Conservation (phyloP, 2,797 vertebrate species). For the Lates japonicus region DNA sequence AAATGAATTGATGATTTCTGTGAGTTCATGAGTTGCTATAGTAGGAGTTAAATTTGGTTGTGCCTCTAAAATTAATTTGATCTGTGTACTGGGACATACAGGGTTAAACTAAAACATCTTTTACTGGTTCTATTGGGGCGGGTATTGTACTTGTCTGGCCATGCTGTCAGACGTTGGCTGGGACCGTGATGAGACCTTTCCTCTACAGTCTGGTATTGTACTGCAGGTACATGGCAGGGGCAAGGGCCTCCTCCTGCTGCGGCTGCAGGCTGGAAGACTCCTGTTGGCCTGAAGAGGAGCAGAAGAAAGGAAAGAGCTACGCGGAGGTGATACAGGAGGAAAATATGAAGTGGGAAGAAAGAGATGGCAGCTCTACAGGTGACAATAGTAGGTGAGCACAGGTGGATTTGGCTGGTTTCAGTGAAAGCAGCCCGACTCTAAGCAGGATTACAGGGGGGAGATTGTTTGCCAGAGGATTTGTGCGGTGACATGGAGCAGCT, state of each 20-base stretch:
- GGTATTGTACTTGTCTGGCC: slow-evolving; percentile 91
- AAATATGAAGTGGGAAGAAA: not conserved
- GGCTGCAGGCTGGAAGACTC: slow-evolving; percentile 86
- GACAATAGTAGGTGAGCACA: slow-evolving; percentile 40
- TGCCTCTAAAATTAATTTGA: not conserved
- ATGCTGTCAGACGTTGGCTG: slow-evolving; percentile 96
- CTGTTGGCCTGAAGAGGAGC: slow-evolving; percentile 89
- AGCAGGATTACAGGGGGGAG: slow-evolving; percentile 41
- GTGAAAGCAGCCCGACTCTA: slow-evolving; percentile 16
- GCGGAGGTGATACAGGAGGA: not conserved
- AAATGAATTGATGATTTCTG: not conserved
- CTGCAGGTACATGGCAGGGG: slow-evolving; percentile 96
- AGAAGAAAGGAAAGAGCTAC: not conserved
- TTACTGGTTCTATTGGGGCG: not conserved
- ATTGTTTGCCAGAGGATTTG: slow-evolving; percentile 39
- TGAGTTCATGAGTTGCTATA: not conserved
- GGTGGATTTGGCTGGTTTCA: slow-evolving; percentile 30
- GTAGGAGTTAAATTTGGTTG: not conserved
- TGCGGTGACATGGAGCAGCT: slow-evolving; percentile 15
- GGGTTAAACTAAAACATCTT: not conserved
- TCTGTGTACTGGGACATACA: not conserved
- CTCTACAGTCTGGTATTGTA: slow-evolving; percentile 97
- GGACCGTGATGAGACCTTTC: slow-evolving; percentile 96
- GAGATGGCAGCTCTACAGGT: slow-evolving; percentile 33
- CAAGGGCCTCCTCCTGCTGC: slow-evolving; percentile 94